Percentiles rank a stretch among this genome's conserved stretches.
These are phyloP conservation scores for Drosophila nr. perissopoda DNA, from an alignment of 2,888 invertebrate species.

Conservation along the genomic window DNA sequence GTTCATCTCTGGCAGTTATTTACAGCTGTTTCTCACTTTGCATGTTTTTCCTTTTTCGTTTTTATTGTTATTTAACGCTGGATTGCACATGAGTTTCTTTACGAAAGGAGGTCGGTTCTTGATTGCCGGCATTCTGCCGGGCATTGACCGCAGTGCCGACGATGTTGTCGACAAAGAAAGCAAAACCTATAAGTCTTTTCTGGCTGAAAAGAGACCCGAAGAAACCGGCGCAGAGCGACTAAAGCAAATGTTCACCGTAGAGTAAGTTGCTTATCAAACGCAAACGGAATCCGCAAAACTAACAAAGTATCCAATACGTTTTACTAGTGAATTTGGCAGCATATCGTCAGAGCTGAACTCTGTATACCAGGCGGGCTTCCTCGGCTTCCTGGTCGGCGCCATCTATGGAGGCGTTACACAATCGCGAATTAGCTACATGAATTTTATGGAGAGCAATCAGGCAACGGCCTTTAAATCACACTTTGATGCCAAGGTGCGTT, in stretches of 20 bases:
- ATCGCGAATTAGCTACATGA: conserved; percentile 87
- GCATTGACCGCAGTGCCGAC: conserved; percentile 53
- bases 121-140: conserved; percentile 75
- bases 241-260: conserved; percentile 82
- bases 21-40: conserved; percentile 56
- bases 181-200: conserved; percentile 80
- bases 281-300: not conserved
- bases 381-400: conserved; percentile 88
- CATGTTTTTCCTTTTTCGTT: conserved; percentile 29
- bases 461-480: conserved; percentile 89
- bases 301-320: not conserved
- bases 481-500: conserved; percentile 88
- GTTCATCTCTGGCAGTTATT: conserved; percentile 10
- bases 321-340: conserved; percentile 88
- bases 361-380: conserved; percentile 87
- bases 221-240: conserved; percentile 84
- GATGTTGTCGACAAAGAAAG: conserved; percentile 72
- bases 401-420: conserved; percentile 88
- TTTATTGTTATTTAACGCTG: conserved; percentile 60
- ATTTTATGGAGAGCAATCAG: conserved; percentile 91
- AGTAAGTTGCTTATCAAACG: conserved; percentile 66
- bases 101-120: conserved; percentile 64
- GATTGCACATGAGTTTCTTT: conserved; percentile 66
- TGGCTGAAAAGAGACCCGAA: conserved; percentile 59
- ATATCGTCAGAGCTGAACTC: conserved; percentile 88